Evolutionary conservation across 2,797 vertebrate species (phyloP).

Genomic region (Pipistrellus pygmaeus): DNA sequence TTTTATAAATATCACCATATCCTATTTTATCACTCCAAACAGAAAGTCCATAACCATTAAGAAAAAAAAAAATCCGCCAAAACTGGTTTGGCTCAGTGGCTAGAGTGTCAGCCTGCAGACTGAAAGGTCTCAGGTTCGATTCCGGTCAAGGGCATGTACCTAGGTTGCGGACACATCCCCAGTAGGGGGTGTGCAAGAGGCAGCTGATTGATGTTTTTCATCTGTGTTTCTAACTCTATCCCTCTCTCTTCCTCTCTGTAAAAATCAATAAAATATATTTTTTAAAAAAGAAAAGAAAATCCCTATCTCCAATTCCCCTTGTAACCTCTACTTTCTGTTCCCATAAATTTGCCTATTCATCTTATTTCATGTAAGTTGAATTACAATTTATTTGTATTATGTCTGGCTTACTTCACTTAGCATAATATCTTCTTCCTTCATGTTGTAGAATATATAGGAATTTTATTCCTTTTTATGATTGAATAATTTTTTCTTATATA

Average conservation of each 20-base stretch:
- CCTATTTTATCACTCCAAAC: not conserved
- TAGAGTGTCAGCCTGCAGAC: too few species aligned
- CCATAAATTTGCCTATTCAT: not conserved
- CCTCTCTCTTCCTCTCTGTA: too few species aligned
- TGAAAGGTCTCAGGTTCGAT: too few species aligned
- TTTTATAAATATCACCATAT: not conserved
- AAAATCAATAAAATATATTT: too few species aligned
- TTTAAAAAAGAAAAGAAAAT: not conserved
- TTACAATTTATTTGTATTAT: not conserved
- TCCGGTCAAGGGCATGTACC: too few species aligned
- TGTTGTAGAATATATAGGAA: not conserved
- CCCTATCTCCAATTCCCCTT: not conserved
- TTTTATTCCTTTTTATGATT: not conserved
- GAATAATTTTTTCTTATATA: not conserved
- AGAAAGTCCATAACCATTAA: not conserved
- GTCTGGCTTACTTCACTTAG: conserved; percentile 19
- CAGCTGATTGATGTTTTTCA: too few species aligned
- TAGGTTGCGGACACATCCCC: too few species aligned
- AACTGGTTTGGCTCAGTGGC: too few species aligned
- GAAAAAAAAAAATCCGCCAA: not conserved
- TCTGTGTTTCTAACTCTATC: too few species aligned
- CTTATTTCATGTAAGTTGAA: not conserved
- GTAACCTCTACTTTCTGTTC: not conserved
- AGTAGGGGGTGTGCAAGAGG: too few species aligned
- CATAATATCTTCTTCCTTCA: conserved; percentile 7